These are phyloP conservation scores for Alosa sapidissima DNA, from an alignment of 2,797 vertebrate species.

Conservation along the genomic window DNA sequence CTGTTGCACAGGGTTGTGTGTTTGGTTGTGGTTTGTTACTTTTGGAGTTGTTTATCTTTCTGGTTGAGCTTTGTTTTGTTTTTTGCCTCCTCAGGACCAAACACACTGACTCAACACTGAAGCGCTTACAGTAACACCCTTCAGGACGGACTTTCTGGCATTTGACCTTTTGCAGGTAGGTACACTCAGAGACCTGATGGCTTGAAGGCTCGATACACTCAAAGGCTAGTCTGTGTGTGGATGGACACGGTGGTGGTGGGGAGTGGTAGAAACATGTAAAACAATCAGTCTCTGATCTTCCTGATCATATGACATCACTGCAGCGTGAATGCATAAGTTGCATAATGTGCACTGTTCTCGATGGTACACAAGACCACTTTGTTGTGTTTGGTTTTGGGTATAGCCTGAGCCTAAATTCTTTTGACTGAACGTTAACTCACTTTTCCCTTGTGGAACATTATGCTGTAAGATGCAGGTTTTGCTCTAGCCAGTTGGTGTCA, in stretches of 20 bases:
- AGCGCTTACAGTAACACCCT: slow-evolving; percentile 74
- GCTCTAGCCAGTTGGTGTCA: not conserved
- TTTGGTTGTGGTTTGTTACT: not conserved
- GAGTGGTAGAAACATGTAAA: not conserved
- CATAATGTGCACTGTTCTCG: not conserved
- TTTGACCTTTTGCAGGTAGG: slow-evolving; percentile 84
- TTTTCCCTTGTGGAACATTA: not conserved
- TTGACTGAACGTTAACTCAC: not conserved
- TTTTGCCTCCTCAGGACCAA: slow-evolving; percentile 66
- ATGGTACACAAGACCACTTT: not conserved
- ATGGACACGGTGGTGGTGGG: too few relatives aligned
- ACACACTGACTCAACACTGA: slow-evolving; percentile 74
- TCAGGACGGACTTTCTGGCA: slow-evolving; percentile 87
- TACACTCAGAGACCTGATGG: not conserved
- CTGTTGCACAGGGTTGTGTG: not conserved
- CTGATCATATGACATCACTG: not conserved
- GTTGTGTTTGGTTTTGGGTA: not conserved
- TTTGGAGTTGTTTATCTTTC: not conserved
- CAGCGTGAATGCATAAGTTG: not conserved
- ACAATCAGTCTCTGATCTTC: not conserved
- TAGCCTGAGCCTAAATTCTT: not conserved
- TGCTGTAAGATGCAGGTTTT: not conserved
- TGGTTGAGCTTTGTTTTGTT: not conserved
- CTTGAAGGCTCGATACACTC: too few relatives aligned
- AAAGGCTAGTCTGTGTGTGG: not conserved